phyloP scores from a whole-genome alignment of 2,888 invertebrate genomes.

The Hipparchia sbordonii region DNA sequence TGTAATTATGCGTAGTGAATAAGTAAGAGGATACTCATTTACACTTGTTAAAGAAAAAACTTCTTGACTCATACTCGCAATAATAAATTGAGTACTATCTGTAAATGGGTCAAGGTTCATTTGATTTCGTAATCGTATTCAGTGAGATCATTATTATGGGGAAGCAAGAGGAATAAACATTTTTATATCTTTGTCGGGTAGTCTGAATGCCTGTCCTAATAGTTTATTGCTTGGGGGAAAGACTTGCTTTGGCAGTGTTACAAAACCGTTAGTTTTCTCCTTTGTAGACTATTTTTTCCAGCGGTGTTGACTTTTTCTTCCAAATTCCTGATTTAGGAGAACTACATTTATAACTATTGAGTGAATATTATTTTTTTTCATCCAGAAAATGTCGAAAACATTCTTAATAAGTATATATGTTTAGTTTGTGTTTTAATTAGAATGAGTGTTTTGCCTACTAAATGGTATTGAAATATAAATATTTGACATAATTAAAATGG shows the following conservation, averaged over 20 bases:
- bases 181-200: background rate
- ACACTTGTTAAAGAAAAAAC: conserved; percentile 28
- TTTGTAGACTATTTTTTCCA: no score
- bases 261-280: background rate
- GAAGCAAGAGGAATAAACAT: background rate
- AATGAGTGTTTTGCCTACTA: no score
- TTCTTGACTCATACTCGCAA: conserved; percentile 40
- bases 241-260: background rate
- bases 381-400: no score
- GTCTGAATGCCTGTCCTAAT: background rate
- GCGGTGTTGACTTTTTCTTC: no score
- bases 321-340: no score
- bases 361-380: no score
- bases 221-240: background rate
- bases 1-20: background rate
- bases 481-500: no score
- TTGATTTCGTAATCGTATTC: conserved; percentile 39
- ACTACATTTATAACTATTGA: no score
- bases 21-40: conserved; percentile 23
- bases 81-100: conserved; percentile 44
- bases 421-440: no score
- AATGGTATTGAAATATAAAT: no score
- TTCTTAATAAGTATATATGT: no score
- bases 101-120: conserved; percentile 49
- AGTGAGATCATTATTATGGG: conserved; percentile 22